These are phyloP conservation scores for Probosciger aterrimus DNA, from an alignment of 2,113 vertebrate species.

Conservation along the genomic window DNA sequence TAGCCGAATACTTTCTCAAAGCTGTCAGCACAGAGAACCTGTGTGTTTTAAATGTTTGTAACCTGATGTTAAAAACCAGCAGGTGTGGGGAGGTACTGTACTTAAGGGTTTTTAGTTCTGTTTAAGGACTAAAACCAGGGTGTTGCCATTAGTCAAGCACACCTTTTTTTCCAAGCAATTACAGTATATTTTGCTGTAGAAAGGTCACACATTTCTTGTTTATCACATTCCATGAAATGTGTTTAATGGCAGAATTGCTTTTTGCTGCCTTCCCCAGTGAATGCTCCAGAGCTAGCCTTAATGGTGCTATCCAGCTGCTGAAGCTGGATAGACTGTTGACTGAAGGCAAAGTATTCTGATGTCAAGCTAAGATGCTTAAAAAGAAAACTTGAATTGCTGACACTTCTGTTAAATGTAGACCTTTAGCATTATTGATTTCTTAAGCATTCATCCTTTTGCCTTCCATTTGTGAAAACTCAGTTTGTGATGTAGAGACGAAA, in stretches of 20 bases:
- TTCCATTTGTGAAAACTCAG: background rate
- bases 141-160: background rate
- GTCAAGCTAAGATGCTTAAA: background rate
- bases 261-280: background rate
- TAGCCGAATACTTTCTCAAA: background rate
- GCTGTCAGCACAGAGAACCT: background rate
- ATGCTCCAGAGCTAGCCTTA: background rate
- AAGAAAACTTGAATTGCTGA: background rate
- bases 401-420: background rate
- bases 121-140: background rate
- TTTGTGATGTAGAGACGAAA: background rate
- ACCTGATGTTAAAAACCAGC: slow-evolving; percentile 3
- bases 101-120: background rate
- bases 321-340: background rate
- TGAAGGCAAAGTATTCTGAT: background rate
- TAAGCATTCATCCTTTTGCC: background rate
- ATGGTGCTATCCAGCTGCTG: background rate
- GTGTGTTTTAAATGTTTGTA: background rate
- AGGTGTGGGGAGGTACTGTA: background rate
- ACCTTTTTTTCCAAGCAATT: background rate
- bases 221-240: background rate
- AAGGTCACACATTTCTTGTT: background rate
- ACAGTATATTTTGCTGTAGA: background rate
- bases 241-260: background rate
- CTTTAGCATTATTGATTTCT: background rate